These are phyloP conservation scores for Ficedula albicollis DNA, from an alignment of 2,797 vertebrate genomes.

Conservation along the genomic window DNA sequence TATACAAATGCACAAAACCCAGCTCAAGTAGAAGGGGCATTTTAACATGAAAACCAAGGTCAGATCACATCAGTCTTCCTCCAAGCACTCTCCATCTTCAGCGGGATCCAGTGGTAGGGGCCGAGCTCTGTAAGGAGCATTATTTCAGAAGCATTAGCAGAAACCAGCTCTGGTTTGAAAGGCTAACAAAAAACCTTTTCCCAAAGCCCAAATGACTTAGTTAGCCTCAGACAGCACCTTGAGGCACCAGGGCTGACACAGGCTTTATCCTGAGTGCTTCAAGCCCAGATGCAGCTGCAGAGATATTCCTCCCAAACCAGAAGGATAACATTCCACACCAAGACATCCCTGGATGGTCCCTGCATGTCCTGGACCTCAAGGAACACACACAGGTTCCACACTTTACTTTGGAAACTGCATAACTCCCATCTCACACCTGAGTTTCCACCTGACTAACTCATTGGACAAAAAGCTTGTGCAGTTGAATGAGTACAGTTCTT, in stretches of 20 bases:
- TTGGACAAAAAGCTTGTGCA: neutral
- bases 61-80: neutral
- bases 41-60: neutral
- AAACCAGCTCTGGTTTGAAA: neutral
- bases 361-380: neutral
- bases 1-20: neutral
- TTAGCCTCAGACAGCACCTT: neutral
- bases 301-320: neutral
- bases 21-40: fast-evolving
- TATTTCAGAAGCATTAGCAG: neutral
- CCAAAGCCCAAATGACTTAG: neutral
- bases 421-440: neutral
- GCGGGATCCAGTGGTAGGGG: constrained; percentile 49
- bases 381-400: fast-evolving
- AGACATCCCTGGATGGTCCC: neutral
- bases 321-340: neutral
- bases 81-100: constrained; percentile 8
- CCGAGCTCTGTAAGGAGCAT: constrained; percentile 39
- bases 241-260: neutral
- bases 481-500: neutral
- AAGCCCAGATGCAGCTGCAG: neutral
- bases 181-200: neutral
- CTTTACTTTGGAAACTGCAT: neutral
- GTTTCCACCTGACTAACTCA: neutral
- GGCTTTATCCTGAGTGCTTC: neutral